Evolutionary conservation across 2,113 vertebrate species (phyloP).

Genomic region (Meleagris gallopavo): DNA sequence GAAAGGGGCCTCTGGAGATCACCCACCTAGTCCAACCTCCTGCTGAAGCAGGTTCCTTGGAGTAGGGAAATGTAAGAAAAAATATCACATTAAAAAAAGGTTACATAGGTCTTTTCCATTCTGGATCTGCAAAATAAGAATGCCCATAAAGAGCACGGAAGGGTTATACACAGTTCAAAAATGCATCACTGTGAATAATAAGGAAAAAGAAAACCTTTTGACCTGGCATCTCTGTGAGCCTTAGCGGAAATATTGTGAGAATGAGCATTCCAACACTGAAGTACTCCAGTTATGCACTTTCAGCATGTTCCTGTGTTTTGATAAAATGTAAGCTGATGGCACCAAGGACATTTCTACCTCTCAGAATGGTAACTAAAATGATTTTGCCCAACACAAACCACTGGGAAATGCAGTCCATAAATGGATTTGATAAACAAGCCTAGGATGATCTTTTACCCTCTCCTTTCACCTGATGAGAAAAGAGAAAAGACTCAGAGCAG

Average conservation of each 20-base stretch:
- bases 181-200: not conserved
- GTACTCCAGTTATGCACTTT: not conserved
- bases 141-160: not conserved
- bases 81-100: not conserved
- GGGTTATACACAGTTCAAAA: not conserved
- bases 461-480: not conserved
- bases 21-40: not conserved
- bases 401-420: not conserved
- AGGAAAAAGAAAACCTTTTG: not conserved
- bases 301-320: not conserved
- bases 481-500: not conserved
- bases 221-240: not conserved
- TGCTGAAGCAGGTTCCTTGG: not conserved
- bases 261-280: not conserved
- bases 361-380: constrained; percentile 16
- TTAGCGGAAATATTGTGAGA: not conserved
- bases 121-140: not conserved
- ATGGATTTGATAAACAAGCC: not conserved
- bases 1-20: not conserved
- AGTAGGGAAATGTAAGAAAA: not conserved
- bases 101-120: not conserved
- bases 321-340: constrained; percentile 22
- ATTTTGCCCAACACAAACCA: not conserved
- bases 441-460: not conserved
- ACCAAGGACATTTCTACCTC: constrained; percentile 27